Evolutionary conservation across 2,888 invertebrate species (phyloP), one percentile per base, ranked within the genome.

Genomic region (Mythimna pallens): DNA sequence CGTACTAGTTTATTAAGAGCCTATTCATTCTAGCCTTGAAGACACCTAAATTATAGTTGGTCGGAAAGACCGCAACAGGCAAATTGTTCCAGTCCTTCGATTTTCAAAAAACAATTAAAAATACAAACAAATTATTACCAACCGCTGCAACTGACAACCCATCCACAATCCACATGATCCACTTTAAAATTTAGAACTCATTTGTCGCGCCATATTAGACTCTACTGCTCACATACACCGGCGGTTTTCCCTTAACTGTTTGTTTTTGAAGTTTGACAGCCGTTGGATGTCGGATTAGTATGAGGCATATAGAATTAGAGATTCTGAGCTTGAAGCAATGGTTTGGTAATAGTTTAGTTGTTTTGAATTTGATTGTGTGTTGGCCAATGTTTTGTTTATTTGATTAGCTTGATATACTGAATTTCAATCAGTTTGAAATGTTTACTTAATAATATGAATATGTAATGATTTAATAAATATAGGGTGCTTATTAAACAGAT

Each of bases 261-360:
- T 57, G 67, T 67, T 76, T 80, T 76, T 63, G 66, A 85, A 89
- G 82, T 89, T 88, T 86, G 88, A 87, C 86, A 83, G 81, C 69
- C 74, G 61, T 86, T 58, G 65, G 75, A 84, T 71, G 77, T 73
- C 77, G 72, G 84, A 86, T 86, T 84, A 83, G 81, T 81, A 81
- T 73, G 57, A 78, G 67, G 78, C 67, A 73, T 79, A 79, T 58
- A 62, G 73, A 80, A 81, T 81, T 86, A 78, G 81, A 78, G 59
- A 63, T 65, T 76, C 70, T 14, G 40, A 63, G 74, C 69, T 76
- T 76, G n/a, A 30, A 73, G 73, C 54, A 80, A 76, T 69, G 61
- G 74, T 73, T 82, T 66, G 76, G 30, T 61, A 78, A 80, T 77
- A 57, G 70, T 81, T 80, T 64, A 5, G 40, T 34, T 58, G 62